A percentile compares a stretch with the other conserved stretches of the same genome.
These are phyloP conservation scores for Lerista edwardsae DNA, from an alignment of 2,797 vertebrate species.

Conservation along the genomic window DNA sequence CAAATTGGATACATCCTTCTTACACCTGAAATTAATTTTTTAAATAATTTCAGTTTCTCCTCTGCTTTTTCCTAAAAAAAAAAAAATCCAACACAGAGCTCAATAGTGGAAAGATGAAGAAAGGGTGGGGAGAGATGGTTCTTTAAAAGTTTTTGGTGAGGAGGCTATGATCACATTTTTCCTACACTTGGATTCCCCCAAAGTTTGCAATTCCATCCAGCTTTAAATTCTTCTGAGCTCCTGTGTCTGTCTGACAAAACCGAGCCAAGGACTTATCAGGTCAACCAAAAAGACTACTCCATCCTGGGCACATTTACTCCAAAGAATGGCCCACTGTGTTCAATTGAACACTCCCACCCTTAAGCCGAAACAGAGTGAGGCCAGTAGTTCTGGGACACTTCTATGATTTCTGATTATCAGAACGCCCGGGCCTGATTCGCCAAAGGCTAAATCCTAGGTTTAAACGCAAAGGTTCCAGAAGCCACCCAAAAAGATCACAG, in stretches of 20 bases:
- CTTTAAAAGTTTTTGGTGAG: background rate
- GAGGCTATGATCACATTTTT: background rate
- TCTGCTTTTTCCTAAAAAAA: background rate
- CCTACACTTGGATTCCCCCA: too few relatives aligned
- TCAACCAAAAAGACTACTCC: background rate
- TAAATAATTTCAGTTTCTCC: background rate
- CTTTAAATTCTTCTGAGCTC: background rate
- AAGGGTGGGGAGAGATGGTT: background rate
- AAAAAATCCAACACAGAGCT: background rate
- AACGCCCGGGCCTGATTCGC: background rate
- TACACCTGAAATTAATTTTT: background rate
- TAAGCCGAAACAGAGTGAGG: too few relatives aligned
- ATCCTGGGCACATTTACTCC: too few relatives aligned
- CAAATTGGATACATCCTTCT: background rate
- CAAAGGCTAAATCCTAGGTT: background rate
- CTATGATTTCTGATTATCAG: too few relatives aligned
- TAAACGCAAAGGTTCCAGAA: background rate
- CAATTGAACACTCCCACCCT: too few relatives aligned
- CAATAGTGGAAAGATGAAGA: background rate
- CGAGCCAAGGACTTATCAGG: background rate
- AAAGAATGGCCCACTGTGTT: too few relatives aligned
- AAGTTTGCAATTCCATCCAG: background rate
- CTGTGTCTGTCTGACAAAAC: background rate
- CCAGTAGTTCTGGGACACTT: background rate
- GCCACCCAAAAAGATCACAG: too few relatives aligned